Evolutionary conservation across 2,888 invertebrate species (phyloP), one percentile per base, ranked within the genome.

Genomic region (Drosophila maculinotata): DNA sequence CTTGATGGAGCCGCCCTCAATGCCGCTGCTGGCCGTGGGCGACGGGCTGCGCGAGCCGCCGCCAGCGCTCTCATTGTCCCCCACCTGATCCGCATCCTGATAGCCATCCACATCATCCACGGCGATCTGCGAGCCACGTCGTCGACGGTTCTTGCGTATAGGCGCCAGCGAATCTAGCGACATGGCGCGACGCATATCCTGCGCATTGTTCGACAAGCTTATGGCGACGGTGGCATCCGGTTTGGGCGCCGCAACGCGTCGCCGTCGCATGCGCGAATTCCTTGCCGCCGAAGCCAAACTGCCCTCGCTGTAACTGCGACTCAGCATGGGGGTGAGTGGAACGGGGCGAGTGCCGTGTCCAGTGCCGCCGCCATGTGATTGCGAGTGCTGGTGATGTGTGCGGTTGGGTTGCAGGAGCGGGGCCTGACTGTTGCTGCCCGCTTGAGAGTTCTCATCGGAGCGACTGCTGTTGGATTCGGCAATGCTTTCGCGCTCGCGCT

Each of bases 11-110:
- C 94, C 89, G 87, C 96, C 96, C 90, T 97, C 97, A 8, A 97
- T 94, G 8, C 97, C 97, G 88, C 96, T 97, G 56, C 97, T 97
- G 0, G 97, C 97, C 8, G 97, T 96, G 0, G 97, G 97, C 7
- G 97, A 97, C 0, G 97, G 97, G 9, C 96, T 96, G 15, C 97
- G 93, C 0, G 96, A 95, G 1, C 94, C 93, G 0, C 88, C 87
- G 1, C 88, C 87, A 2, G 31, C 31, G 59, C 90, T 90, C 23
- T 90, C 90, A 28, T 82, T 85, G 47, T 91, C 90, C n/a, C 85
- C 89, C 14, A 80, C 89, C n/a, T 70, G 79, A 7, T 45, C 70
- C 3, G 23, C 52, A 28, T 71, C 75, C 44, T 41, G 69, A 38
- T 76, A 93, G 8, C 84, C 66, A 35, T 89, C 86, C 52, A 87